phyloP scores from a whole-genome alignment of 2,888 invertebrate species.

The Lottia scabra region DNA sequence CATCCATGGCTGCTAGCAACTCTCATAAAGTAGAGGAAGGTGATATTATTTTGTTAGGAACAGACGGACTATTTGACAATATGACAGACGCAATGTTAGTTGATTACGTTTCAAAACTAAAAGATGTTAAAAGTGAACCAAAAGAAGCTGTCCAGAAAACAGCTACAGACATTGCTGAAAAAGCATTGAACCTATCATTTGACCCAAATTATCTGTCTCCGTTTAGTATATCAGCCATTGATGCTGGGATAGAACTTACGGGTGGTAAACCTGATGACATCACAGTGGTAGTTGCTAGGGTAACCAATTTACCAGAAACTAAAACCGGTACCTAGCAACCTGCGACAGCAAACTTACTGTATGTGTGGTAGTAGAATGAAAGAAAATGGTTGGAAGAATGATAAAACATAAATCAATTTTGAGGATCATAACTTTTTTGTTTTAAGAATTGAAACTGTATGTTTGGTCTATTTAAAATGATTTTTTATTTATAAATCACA shows the following conservation, averaged over 20 bases:
- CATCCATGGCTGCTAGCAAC: constrained; percentile 89
- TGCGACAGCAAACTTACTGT: too few species aligned
- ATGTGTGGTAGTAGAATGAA: too few species aligned
- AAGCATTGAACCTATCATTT: constrained; percentile 93
- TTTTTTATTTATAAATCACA: too few species aligned
- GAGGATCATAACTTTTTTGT: too few species aligned
- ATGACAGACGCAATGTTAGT: constrained; percentile 91
- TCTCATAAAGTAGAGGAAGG: constrained; percentile 89
- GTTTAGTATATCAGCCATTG: constrained; percentile 91
- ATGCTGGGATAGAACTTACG: constrained; percentile 92
- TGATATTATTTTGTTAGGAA: constrained; percentile 90
- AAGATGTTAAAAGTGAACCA: constrained; percentile 48
- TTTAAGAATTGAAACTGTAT: too few species aligned
- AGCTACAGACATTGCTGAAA: constrained; percentile 94
- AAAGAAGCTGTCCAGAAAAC: constrained; percentile 80
- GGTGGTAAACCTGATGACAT: constrained; percentile 99
- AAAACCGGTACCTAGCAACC: constrained; percentile 30
- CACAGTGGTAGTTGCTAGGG: constrained; percentile 94
- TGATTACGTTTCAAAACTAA: constrained; percentile 77
- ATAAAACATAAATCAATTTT: too few species aligned
- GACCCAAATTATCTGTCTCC: constrained; percentile 96
- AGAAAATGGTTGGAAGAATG: too few species aligned
- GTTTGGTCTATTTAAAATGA: too few species aligned
- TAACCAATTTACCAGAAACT: constrained; percentile 70
- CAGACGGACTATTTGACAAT: constrained; percentile 99